These are phyloP conservation scores for Gyps fulvus DNA, from an alignment of 2,113 vertebrate genomes.

Conservation along the genomic window DNA sequence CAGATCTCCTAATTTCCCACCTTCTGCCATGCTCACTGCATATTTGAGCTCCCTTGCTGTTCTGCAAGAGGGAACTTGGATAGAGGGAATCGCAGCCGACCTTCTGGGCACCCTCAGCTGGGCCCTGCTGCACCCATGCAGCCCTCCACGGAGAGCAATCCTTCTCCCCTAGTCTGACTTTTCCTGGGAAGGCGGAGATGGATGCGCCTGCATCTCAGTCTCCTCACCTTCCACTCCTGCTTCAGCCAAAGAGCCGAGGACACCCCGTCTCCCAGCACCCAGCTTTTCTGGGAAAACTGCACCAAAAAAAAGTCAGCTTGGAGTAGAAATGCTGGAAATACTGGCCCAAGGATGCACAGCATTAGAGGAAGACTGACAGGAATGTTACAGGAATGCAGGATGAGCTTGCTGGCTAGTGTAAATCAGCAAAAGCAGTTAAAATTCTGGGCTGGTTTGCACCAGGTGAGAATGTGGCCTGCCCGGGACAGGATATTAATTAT, in stretches of 20 bases:
- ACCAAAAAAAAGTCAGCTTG: fast-evolving
- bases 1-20: fast-evolving
- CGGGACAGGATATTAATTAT: conserved; percentile 22
- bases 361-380: background rate
- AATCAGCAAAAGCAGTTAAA: background rate
- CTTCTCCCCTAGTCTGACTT: background rate
- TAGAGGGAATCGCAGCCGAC: fast-evolving
- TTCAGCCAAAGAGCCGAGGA: background rate
- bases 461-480: background rate
- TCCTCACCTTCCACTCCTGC: background rate
- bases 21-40: fast-evolving
- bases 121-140: background rate
- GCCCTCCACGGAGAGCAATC: fast-evolving
- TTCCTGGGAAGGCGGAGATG: background rate
- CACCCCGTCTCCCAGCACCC: background rate
- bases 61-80: background rate
- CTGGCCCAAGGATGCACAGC: background rate
- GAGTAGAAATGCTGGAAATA: background rate
- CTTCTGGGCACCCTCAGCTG: background rate
- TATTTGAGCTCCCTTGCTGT: too few species aligned
- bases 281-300: background rate
- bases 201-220: background rate
- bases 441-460: background rate
- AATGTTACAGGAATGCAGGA: background rate
- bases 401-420: background rate